Evolutionary conservation across 2,113 vertebrate species (phyloP).

Genomic region (Phyllopteryx taeniolatus): DNA sequence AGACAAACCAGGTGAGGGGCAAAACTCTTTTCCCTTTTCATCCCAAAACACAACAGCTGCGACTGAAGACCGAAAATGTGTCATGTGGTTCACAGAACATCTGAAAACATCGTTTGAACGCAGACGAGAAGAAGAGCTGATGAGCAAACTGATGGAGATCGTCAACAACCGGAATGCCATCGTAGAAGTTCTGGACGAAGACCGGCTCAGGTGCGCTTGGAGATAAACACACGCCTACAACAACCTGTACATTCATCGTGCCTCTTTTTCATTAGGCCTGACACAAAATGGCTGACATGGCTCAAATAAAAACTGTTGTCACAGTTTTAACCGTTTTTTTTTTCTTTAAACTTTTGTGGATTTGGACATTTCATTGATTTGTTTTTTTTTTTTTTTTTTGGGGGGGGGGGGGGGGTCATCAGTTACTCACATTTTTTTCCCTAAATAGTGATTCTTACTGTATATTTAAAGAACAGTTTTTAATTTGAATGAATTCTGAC

Average conservation of each 20-base stretch:
- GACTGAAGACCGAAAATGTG: background rate
- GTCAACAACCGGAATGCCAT: slow-evolving; percentile 87
- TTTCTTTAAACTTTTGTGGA: too few species aligned
- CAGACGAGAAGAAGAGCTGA: slow-evolving; percentile 80
- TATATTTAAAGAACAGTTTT: too few species aligned
- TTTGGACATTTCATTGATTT: too few species aligned
- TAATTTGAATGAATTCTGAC: too few species aligned
- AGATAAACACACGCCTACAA: too few species aligned
- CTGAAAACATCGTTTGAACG: slow-evolving; percentile 76
- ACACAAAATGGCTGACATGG: background rate
- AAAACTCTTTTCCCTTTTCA: background rate
- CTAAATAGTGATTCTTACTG: too few species aligned
- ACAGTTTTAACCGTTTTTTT: too few species aligned
- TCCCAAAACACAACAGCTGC: background rate
- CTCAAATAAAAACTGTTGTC: background rate
- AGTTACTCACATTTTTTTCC: too few species aligned
- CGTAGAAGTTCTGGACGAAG: slow-evolving; percentile 88
- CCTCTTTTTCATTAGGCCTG: background rate
- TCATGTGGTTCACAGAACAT: slow-evolving; percentile 67
- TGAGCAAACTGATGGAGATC: slow-evolving; percentile 80
- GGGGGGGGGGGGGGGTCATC: too few species aligned
- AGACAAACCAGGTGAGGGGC: slow-evolving; percentile 78
- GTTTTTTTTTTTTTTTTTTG: too few species aligned
- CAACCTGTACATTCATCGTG: background rate
- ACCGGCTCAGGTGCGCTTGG: slow-evolving; percentile 82